Percentiles rank a stretch among this genome's conserved stretches.
Conservation (phyloP, 2,888 invertebrate genomes). For the Yponomeuta evonymella region DNA sequence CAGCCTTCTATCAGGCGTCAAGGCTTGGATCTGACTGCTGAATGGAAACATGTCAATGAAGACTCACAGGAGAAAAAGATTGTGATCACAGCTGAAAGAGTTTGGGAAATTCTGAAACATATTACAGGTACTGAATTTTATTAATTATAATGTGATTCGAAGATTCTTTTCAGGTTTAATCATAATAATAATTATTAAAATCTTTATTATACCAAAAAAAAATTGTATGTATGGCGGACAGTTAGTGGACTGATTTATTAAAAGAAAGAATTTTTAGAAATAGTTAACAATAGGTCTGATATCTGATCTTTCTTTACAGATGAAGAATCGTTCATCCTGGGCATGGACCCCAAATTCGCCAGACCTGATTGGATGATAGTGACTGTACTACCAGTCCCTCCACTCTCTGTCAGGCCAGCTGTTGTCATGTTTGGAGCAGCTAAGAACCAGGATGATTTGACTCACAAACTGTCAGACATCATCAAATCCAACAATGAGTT, state of each 20-base stretch:
- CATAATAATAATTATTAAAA: neutral
- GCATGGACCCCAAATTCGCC: conserved; percentile 98
- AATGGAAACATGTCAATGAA: conserved; percentile 99
- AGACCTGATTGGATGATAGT: conserved; percentile 99
- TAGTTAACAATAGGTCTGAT: neutral
- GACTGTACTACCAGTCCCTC: conserved; percentile 97
- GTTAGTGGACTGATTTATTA: neutral
- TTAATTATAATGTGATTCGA: neutral
- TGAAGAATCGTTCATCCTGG: conserved; percentile 95
- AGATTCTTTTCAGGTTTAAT: neutral
- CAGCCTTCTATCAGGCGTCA: conserved; percentile 94
- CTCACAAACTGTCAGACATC: conserved; percentile 98
- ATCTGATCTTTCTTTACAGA: conserved; percentile 67
- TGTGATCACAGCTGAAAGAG: conserved; percentile 93
- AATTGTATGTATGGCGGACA: too few relatives aligned
- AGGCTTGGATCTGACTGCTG: conserved; percentile 95
- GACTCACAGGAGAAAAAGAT: conserved; percentile 99
- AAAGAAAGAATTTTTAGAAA: neutral
- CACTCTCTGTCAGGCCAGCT: conserved; percentile 96
- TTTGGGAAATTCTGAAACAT: conserved; percentile 97
- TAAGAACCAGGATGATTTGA: conserved; percentile 98
- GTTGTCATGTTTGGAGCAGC: conserved; percentile 99
- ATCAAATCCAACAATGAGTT: conserved; percentile 98
- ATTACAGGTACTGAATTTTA: conserved; percentile 76
- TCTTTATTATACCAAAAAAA: too few relatives aligned